A percentile compares a stretch with the other conserved stretches of the same genome.
Evolutionary conservation across 2,888 invertebrate species (phyloP).

Genomic region (Pandemis heparana): DNA sequence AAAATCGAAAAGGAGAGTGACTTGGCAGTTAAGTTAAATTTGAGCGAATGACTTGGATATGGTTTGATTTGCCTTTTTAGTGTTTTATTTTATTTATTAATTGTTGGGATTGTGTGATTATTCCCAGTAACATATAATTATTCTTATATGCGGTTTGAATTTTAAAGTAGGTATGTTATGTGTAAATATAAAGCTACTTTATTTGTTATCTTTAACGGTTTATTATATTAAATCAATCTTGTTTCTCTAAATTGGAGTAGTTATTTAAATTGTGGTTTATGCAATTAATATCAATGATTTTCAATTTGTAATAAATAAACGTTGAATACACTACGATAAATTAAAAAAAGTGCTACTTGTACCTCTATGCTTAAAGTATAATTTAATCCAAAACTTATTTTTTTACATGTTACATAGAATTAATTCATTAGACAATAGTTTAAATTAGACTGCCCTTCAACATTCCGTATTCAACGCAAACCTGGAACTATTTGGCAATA

Average conservation of each 20-base stretch:
- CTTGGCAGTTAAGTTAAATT: constrained; percentile 73
- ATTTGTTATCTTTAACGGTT: constrained; percentile 29
- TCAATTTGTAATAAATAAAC: no score
- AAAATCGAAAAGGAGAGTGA: constrained; percentile 82
- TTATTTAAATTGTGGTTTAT: background rate
- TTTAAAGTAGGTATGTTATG: background rate
- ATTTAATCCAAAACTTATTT: no score
- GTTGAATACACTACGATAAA: no score
- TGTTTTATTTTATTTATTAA: constrained; percentile 32
- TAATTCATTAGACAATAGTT: no score
- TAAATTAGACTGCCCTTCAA: no score
- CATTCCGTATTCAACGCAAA: no score
- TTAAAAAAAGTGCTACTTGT: no score
- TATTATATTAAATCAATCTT: constrained; percentile 7
- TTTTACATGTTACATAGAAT: no score
- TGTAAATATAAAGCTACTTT: constrained; percentile 34
- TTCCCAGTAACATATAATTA: constrained; percentile 19
- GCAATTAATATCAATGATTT: background rate
- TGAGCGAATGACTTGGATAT: constrained; percentile 58
- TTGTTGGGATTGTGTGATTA: constrained; percentile 31
- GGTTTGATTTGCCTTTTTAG: constrained; percentile 11
- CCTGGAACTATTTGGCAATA: no score
- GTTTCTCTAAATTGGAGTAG: background rate
- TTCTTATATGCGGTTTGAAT: constrained; percentile 11
- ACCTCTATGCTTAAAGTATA: no score